Conservation (phyloP, 2,113 vertebrate species). For the Hemiprocne comata region DNA sequence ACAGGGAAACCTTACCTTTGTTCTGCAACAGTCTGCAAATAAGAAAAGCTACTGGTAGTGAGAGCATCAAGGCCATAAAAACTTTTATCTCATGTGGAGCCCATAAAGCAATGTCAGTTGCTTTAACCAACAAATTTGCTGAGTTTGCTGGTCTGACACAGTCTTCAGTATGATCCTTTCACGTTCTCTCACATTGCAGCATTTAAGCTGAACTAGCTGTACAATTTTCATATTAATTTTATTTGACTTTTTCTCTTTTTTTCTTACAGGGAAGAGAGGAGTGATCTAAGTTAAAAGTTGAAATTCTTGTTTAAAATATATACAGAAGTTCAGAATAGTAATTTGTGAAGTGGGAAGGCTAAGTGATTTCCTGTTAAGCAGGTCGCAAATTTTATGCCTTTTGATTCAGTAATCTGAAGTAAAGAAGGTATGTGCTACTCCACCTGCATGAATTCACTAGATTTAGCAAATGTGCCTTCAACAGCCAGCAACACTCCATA, state of each 20-base stretch:
- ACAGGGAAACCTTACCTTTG: not conserved
- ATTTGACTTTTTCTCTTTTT: not conserved
- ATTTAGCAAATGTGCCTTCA: not conserved
- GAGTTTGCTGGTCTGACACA: not conserved
- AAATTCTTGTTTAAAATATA: not conserved
- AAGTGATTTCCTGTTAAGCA: not conserved
- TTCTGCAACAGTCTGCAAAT: not conserved
- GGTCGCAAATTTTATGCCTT: not conserved
- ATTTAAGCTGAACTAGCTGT: not conserved
- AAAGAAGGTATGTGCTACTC: not conserved
- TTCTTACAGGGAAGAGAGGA: not conserved
- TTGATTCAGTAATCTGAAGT: not conserved
- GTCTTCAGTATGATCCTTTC: not conserved
- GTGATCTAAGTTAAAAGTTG: not conserved
- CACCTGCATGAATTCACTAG: not conserved
- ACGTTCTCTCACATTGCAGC: not conserved
- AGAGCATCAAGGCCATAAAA: not conserved
- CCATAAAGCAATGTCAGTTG: not conserved
- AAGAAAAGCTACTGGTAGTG: not conserved
- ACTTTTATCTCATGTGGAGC: not conserved
- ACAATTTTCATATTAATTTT: not conserved
- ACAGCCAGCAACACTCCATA: rapidly evolving
- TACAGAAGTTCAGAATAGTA: not conserved
- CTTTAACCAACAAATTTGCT: not conserved
- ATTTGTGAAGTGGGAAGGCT: not conserved